phyloP scores from a whole-genome alignment of 2,888 invertebrate genomes.

The Vesta saturnalis region DNA sequence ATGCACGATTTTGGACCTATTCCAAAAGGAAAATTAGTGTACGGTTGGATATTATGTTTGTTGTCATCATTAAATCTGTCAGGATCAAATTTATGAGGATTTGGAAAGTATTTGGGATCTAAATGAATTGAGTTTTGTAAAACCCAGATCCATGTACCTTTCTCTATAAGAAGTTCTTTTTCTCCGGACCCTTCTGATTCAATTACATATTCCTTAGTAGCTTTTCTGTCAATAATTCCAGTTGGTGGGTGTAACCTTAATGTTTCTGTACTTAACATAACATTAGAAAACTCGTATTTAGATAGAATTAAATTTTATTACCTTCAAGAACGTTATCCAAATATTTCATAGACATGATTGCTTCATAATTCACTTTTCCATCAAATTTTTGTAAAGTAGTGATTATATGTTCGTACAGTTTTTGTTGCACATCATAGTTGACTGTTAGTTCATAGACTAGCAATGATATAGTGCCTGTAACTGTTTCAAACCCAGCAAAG shows the following conservation, averaged over 20 bases:
- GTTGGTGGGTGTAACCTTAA: conserved; percentile 42
- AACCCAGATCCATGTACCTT: conserved; percentile 55
- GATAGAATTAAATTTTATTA: neutral
- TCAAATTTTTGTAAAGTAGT: no score
- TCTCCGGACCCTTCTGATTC: neutral
- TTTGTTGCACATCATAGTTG: no score
- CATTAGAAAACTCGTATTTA: neutral
- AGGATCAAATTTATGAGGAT: conserved; percentile 64
- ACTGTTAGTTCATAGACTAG: no score
- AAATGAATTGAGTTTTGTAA: conserved; percentile 65
- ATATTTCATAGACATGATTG: neutral
- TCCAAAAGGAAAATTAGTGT: conserved; percentile 66
- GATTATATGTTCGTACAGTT: no score
- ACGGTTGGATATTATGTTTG: conserved; percentile 63
- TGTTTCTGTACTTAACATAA: neutral
- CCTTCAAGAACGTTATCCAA: neutral
- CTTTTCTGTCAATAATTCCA: conserved; percentile 61
- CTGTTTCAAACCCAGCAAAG: no score
- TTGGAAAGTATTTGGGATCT: conserved; percentile 65
- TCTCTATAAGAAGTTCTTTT: conserved; percentile 32
- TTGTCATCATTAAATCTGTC: conserved; percentile 66
- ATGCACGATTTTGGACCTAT: conserved; percentile 56
- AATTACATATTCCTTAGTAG: conserved; percentile 61
- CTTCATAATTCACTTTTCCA: neutral
- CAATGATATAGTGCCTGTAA: no score